Evolutionary conservation across 2,888 invertebrate species (phyloP).

Genomic region (Aspidiotus destructor): DNA sequence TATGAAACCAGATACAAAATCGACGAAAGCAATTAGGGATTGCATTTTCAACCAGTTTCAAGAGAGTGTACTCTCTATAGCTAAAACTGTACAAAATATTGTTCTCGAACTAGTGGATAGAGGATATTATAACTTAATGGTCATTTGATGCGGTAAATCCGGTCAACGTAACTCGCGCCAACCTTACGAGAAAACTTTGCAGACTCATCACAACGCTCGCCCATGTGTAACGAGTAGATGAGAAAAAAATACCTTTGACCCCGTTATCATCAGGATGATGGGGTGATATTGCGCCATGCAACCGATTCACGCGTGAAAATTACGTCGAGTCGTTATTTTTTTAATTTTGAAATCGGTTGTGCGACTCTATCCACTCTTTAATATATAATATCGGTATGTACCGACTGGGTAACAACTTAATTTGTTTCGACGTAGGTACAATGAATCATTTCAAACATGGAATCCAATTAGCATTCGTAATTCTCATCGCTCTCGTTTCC

Average conservation of each 20-base stretch:
- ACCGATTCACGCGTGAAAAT: constrained; percentile 2
- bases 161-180: not conserved
- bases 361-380: no score
- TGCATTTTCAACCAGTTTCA: no score
- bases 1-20: no score
- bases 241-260: not conserved
- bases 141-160: no score
- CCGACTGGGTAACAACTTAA: no score
- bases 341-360: no score
- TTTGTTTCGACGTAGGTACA: constrained; percentile 4
- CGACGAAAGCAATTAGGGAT: no score
- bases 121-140: no score
- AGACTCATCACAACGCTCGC: not conserved
- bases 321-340: not conserved
- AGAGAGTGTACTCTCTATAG: no score
- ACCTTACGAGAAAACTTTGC: not conserved
- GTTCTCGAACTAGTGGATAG: no score
- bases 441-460: not conserved
- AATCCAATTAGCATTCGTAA: not conserved
- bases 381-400: no score
- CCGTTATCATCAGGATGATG: not conserved
- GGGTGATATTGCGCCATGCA: not conserved
- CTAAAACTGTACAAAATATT: no score
- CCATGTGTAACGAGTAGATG: constrained; percentile 1
- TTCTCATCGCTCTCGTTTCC: not conserved